Evolutionary conservation across 2,888 invertebrate species (phyloP).

Genomic region (Tinea semifulvella): DNA sequence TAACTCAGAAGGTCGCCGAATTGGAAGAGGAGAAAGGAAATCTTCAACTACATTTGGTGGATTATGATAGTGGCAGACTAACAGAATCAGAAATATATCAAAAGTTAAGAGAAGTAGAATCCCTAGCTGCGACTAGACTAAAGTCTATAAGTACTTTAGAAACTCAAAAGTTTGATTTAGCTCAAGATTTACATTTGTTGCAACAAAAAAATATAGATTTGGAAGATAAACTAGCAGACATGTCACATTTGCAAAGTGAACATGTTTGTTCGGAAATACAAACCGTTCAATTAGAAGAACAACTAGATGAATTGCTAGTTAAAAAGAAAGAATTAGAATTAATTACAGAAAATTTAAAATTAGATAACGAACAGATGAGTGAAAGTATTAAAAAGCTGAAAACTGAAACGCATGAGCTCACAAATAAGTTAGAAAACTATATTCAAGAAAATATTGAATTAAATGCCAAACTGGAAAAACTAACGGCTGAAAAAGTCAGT

Average conservation of each 20-base stretch:
- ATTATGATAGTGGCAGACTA: constrained; percentile 77
- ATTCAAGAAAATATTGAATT: constrained; percentile 79
- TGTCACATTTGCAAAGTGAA: constrained; percentile 70
- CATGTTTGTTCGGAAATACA: constrained; percentile 82
- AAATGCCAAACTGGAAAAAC: constrained; percentile 75
- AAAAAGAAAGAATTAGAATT: constrained; percentile 57
- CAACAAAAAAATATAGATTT: constrained; percentile 71
- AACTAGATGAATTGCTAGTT: constrained; percentile 67
- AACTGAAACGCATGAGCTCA: constrained; percentile 68
- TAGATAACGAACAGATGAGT: constrained; percentile 62
- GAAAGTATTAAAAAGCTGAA: constrained; percentile 64
- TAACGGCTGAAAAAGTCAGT: constrained; percentile 76
- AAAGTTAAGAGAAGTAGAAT: constrained; percentile 56
- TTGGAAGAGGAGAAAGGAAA: constrained; percentile 93
- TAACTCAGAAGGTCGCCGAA: constrained; percentile 81
- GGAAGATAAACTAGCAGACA: constrained; percentile 68
- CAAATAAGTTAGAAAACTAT: constrained; percentile 70
- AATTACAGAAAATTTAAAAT: constrained; percentile 54
- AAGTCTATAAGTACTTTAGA: constrained; percentile 69
- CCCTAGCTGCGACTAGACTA: constrained; percentile 60
- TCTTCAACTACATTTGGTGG: constrained; percentile 84
- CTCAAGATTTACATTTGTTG: constrained; percentile 64
- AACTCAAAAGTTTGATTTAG: constrained; percentile 73
- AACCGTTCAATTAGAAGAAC: constrained; percentile 81
- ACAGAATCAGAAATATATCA: constrained; percentile 60